phyloP scores from a whole-genome alignment of 2,888 invertebrate species.

The Dryococelus australis region DNA sequence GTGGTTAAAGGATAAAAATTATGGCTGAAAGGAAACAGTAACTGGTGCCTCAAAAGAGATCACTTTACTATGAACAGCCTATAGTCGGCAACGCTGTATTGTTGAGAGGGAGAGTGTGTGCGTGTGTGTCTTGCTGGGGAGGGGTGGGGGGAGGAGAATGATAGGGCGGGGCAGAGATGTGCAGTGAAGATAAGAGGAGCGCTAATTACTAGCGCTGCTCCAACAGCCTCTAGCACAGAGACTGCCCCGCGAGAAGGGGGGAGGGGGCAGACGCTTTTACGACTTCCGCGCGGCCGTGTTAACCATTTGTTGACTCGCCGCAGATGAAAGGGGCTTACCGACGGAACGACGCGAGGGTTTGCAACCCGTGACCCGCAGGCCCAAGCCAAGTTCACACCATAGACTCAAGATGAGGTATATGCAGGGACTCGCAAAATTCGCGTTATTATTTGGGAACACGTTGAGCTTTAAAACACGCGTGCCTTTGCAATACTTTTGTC shows the following conservation, averaged over 20 bases:
- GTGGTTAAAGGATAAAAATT: too few relatives aligned
- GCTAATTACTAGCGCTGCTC: background rate
- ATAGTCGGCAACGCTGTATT: background rate
- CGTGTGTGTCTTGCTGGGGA: too few relatives aligned
- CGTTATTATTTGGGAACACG: too few relatives aligned
- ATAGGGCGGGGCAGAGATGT: background rate
- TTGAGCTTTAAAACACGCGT: too few relatives aligned
- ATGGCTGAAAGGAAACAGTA: too few relatives aligned
- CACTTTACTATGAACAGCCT: too few relatives aligned
- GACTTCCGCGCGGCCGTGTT: conserved; percentile 16
- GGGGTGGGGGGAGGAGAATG: background rate
- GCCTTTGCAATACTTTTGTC: too few relatives aligned
- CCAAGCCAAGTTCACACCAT: too few relatives aligned
- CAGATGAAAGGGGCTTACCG: background rate
- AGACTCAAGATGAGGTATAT: too few relatives aligned
- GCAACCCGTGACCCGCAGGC: background rate
- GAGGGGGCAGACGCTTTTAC: background rate
- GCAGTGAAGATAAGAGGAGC: background rate
- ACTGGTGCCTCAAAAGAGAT: too few relatives aligned
- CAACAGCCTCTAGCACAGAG: background rate
- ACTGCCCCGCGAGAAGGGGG: background rate
- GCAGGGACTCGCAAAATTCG: too few relatives aligned
- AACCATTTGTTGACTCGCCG: background rate
- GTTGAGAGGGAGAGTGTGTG: too few relatives aligned
- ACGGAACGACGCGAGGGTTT: background rate